Evolutionary conservation across 2,797 vertebrate species (phyloP), one percentile per base, ranked within the genome.

Genomic region (Rhinatrema bivittatum): DNA sequence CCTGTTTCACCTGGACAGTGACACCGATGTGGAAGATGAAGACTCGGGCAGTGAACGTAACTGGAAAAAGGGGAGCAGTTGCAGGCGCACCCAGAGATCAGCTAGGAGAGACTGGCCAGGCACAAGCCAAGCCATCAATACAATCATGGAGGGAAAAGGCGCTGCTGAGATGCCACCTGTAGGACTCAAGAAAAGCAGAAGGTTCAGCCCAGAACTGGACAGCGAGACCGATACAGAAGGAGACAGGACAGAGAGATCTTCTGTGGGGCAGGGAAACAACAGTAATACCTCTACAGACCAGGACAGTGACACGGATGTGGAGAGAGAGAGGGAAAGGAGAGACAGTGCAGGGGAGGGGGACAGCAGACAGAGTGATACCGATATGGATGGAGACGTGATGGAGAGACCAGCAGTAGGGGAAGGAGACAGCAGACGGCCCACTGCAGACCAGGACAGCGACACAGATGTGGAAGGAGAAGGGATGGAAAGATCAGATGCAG

Each of bases 11-110:
- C 17, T 76, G 24, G 76, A 85, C 63, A 87, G 82, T 36, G 82
- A 88, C 64, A 85, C 81, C 21, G 84, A 87, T 32, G 63, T 76
- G 7, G 84, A 85, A 11, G 77, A 78, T n/a, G n/a, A n/a, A n/a
- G n/a, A n/a, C n/a, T n/a, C n/a, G n/a, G n/a, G n/a, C n/a, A n/a
- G n/a, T n/a, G n/a, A n/a, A n/a, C n/a, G n/a, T n/a, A n/a, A n/a
- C 13, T 22, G 7, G 7, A 32, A 13, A 30, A 9, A 16, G 25
- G 24, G 6, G 7, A 4, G 17, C 25, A 24, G 7, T 13, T 10
- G 2, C 23, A 27, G 2, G 26, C 31, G 47, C 29, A 10, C 36
- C 9, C 49, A 14, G 9, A 11, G 12, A 53, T 19, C 27, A 4
- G 12, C 22, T 14, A 33, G 48, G 14, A 24, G 28, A 5, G 37